A percentile compares a stretch with the other conserved stretches of the same genome.
Evolutionary conservation across 2,113 vertebrate genomes (phyloP).

Genomic region (Myrmophylax atrothorax): DNA sequence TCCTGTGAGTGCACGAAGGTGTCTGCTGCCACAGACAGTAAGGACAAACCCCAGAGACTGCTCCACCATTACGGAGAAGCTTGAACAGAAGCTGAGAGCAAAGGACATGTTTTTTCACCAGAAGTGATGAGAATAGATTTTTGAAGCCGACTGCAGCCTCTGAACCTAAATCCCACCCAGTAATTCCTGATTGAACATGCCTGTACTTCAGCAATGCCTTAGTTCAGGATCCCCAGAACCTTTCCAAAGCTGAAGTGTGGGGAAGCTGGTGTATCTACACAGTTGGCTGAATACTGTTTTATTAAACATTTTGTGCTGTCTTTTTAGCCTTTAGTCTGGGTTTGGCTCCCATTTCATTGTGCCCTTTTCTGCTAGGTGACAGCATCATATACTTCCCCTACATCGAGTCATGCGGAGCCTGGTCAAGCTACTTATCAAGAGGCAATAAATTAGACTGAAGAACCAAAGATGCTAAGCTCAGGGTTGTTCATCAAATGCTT

Average conservation of each 20-base stretch:
- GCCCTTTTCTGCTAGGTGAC: neutral
- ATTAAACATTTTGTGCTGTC: neutral
- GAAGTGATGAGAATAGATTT: neutral
- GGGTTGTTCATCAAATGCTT: neutral
- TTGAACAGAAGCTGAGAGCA: neutral
- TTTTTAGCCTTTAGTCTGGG: neutral
- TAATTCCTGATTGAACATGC: neutral
- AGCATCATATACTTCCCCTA: neutral
- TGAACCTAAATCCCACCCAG: neutral
- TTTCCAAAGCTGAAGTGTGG: neutral
- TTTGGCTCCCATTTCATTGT: neutral
- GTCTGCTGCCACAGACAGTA: neutral
- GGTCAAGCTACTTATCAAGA: neutral
- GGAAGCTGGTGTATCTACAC: neutral
- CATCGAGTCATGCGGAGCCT: neutral
- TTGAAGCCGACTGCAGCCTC: neutral
- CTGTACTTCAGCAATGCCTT: neutral
- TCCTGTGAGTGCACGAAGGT: neutral
- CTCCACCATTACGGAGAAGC: fast-evolving
- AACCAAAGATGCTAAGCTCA: neutral
- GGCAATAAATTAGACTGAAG: neutral
- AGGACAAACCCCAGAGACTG: neutral
- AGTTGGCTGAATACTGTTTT: neutral
- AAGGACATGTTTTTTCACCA: neutral
- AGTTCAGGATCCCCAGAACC: neutral